Base-by-base conservation (phyloP, 2,113 vertebrate species). In the Thomomys bottae region DNA sequence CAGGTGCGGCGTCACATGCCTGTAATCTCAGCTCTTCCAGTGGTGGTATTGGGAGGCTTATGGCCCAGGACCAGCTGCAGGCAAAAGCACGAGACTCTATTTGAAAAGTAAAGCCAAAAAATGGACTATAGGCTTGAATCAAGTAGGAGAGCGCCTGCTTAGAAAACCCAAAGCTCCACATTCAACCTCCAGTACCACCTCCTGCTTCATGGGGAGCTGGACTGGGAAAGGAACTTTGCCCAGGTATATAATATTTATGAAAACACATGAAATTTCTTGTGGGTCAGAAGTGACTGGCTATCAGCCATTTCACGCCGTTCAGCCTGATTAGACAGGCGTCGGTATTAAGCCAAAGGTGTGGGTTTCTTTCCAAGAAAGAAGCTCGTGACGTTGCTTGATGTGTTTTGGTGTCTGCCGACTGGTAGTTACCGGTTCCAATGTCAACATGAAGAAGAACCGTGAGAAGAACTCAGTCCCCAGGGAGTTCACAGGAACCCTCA, bases 401-500 rank as follows among this genome's bases (percentile, higher is more conserved):
- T 90, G 73, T 36, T 5, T 66, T 75, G 40, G 40, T 71, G 49
- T 24, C 54, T 61, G 49, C 82, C 87, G 54, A 94, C 36, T 30
- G 11, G n/a, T 88, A 92, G 72, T 54, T 93, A 79, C 85, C 92
- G 67, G 70, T 80, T 84, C 80, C 34, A 94, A 94, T 87, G 76
- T 92, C 79, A 94, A 90, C 91, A 94, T 91, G 92, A 94, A n/a
- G n/a, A n/a, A n/a, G 92, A 89, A 91, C 92, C 80, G 87, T 94
- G 94, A 76, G 30, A 92, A 81, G 49, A 77, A 81, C 80, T 90
- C 67, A 84, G 76, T 75, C 80, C 54, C 42, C 80, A 54, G 23
- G 84, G 70, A 90, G 36, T 84, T 91, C 23, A 40, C 75, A 26
- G 38, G 26, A 89, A 79, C 80, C 8, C 32, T 66, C 34, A 2